Evolutionary conservation across 2,113 vertebrate species (phyloP), one percentile per base, ranked within the genome.

Genomic region (Drymodes brunneopygia): DNA sequence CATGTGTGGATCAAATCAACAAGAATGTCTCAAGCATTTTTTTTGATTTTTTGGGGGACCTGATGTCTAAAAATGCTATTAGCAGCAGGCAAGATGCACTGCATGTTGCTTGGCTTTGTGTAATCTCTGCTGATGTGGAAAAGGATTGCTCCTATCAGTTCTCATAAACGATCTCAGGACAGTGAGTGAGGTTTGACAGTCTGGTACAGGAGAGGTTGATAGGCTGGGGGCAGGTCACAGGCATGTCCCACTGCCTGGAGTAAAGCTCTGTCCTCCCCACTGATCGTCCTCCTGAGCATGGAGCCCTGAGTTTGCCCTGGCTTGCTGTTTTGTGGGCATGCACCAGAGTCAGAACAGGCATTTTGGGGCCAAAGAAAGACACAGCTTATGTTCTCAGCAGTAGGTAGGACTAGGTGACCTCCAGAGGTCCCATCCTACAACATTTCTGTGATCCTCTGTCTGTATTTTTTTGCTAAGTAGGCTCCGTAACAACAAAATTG

Each of bases 381-480:
- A 67, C 12, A 87, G 9, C 0, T 78, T 42, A 20, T 38, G 14
- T 25, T 24, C 36, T 31, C 61, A 87, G 69, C 24, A 42, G 38
- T 44, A 64, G 44, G 36, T 47, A 50, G 25, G 21, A 62, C 50
- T 42, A 62, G 7, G 33, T 79, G 73, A 84, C 51, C 38, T 92
- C 25, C 40, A 61, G 58, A 87, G 44, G 35, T 71, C 35, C 21
- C n/a, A 45, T 50, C 20, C 18, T 36, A 58, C 25, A 45, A n/a
- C 14, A 24, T 45, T 79, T 72, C 53, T 69, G 3, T 80, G 79
- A 45, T 77, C 35, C 5, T 35, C 9, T 82, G 44, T 35, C 57
- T 88, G 19, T 38, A 50, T 54, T 69, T 35, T 87, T 89, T 95
- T 84, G 47, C 25, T 75, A 61, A 82, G 54, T 58, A 82, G 42